Conservation (phyloP, 1,140 invertebrate genomes). For the Brachionus rubens region DNA sequence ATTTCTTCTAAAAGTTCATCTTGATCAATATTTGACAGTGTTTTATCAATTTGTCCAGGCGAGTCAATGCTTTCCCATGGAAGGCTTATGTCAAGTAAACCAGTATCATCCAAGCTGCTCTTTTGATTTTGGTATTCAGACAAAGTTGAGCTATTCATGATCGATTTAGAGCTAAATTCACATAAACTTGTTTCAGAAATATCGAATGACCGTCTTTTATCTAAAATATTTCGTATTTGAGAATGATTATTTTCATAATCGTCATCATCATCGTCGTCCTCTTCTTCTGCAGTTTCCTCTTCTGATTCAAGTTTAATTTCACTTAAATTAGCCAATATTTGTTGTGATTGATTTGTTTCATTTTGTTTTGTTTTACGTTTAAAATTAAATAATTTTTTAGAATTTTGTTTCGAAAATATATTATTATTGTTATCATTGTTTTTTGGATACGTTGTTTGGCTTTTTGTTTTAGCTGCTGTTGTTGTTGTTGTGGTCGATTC, state of each 20-base stretch:
- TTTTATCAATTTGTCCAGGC: not conserved
- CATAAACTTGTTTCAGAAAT: not conserved
- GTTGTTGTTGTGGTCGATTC: not conserved
- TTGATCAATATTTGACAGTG: not conserved
- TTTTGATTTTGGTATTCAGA: not conserved
- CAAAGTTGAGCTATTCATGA: slow-evolving; percentile 20
- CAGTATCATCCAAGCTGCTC: not conserved
- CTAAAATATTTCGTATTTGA: not conserved
- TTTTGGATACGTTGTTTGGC: not conserved
- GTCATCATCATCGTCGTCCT: not conserved
- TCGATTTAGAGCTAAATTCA: not conserved
- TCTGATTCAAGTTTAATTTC: not conserved
- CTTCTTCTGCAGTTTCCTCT: not conserved
- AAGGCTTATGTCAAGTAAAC: not conserved
- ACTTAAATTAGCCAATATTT: no score
- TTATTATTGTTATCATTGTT: not conserved
- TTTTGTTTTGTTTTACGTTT: no score
- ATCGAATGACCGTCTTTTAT: not conserved
- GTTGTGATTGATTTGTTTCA: no score
- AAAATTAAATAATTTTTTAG: no score
- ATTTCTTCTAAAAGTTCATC: slow-evolving; percentile 3
- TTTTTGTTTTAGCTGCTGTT: not conserved
- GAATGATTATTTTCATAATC: not conserved
- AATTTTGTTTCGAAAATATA: no score
- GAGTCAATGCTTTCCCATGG: not conserved